A percentile compares a stretch with the other conserved stretches of the same genome.
These are phyloP conservation scores for Exocentrus adspersus DNA, from an alignment of 2,888 invertebrate species.

Conservation along the genomic window DNA sequence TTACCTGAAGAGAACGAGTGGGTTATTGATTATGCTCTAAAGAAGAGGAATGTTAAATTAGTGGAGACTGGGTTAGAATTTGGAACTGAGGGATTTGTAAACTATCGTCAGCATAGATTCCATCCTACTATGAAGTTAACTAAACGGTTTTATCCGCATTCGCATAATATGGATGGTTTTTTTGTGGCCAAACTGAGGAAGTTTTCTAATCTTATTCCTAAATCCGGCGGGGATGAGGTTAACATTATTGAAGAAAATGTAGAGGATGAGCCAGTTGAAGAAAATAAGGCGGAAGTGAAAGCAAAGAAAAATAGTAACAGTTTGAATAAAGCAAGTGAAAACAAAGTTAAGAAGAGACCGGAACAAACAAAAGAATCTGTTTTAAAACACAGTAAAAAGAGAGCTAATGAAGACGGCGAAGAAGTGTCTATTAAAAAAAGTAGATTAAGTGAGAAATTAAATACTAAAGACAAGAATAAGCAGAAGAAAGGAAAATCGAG, in stretches of 20 bases:
- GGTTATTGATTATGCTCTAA: conserved; percentile 95
- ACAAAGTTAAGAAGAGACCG: background rate
- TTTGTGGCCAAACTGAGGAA: conserved; percentile 98
- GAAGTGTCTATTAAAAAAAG: conserved; percentile 24
- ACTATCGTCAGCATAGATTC: conserved; percentile 79
- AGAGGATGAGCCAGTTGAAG: conserved; percentile 54
- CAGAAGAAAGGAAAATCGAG: conserved; percentile 12
- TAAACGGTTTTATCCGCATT: conserved; percentile 95
- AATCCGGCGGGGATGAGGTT: conserved; percentile 50
- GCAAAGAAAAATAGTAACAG: background rate
- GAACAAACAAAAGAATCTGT: background rate
- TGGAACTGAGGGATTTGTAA: conserved; percentile 94
- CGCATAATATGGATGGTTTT: conserved; percentile 99
- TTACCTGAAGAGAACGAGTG: conserved; percentile 98
- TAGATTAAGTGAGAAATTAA: conserved; percentile 14
- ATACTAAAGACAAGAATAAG: conserved; percentile 39
- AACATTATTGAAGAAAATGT: conserved; percentile 66
- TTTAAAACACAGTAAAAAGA: background rate
- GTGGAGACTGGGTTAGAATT: conserved; percentile 95
- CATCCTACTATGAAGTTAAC: conserved; percentile 91
- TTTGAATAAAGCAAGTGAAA: background rate
- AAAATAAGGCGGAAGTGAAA: background rate
- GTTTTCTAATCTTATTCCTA: conserved; percentile 78
- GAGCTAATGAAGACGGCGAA: conserved; percentile 48
- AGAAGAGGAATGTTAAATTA: conserved; percentile 91